Base-by-base conservation (phyloP, 2,113 vertebrate species). In the Dissostichus mawsoni region DNA sequence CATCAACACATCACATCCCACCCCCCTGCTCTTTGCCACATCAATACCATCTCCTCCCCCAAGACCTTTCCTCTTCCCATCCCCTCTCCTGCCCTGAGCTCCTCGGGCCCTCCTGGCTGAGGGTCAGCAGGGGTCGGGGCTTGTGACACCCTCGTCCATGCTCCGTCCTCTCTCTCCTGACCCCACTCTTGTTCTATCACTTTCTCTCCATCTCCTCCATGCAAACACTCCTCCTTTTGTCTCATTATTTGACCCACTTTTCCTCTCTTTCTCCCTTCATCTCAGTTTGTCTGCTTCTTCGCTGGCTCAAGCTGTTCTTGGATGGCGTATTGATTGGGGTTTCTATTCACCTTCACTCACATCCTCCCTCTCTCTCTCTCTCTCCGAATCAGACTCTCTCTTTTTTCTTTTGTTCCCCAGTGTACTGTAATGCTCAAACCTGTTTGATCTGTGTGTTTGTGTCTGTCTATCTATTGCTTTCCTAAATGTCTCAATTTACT, bases 401-500 rank as follows among this genome's bases (percentile, higher is more conserved):
- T 53, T 52, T 78, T 41, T 41, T 41, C 36, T 55, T 84, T 83
- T 86, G 88, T 88, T 90, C 90, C 92, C 91, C 62, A 69, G 90
- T 87, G 92, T 79, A 85, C 88, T 83, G 87, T 92, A 91, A 90
- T 90, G 80, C 85, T 90, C 77, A 81, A 79, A 76, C 89, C 86
- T 92, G 82, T 93, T 90, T 93, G 88, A 94, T 93, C 82, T 33
- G 61, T 85, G 74, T 91, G 89, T 94, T 88, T 91, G 89, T 85
- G 74, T 89, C 81, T 89, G 86, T 90, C 84, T 87, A 68, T 91
- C 89, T 82, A 41, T 86, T 76, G 87, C 85, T 87, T 90, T 88
- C 69, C 84, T 88, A 91, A 93, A 93, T 81, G 88, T 93, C 90
- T 94, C 90, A 83, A 92, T 91, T 94, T 91, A 92, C 89, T 89